Conservation (phyloP, 1,140 invertebrate genomes). For the Sycophaga agraensis region DNA sequence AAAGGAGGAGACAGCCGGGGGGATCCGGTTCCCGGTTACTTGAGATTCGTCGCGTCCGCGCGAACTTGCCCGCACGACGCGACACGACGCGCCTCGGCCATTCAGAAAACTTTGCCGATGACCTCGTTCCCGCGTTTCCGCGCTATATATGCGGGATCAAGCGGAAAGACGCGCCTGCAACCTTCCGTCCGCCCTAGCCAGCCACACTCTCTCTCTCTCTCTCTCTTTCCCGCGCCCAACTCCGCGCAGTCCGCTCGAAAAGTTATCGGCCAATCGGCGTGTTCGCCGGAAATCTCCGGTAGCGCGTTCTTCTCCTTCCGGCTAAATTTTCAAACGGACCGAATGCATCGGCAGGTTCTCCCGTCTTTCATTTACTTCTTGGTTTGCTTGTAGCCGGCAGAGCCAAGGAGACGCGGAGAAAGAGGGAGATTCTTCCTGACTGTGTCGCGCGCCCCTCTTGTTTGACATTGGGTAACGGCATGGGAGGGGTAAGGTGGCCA, state of each 20-base stretch:
- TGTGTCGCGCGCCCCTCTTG: background rate
- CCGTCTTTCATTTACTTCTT: no score
- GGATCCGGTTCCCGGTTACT: slow-evolving; percentile 22
- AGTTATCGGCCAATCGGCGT: slow-evolving; percentile 21
- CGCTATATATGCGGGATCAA: slow-evolving; percentile 23
- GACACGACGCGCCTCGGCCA: slow-evolving; percentile 7
- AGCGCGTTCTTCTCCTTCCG: background rate
- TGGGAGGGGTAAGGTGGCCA: no score
- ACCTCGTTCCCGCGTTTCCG: slow-evolving; percentile 27
- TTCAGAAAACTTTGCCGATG: slow-evolving; percentile 34
- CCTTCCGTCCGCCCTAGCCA: background rate
- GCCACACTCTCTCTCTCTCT: background rate
- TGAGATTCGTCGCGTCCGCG: slow-evolving; percentile 27
- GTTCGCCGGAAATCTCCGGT: slow-evolving; percentile 2
- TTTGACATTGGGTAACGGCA: no score
- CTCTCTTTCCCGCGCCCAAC: background rate
- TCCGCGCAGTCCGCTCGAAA: background rate
- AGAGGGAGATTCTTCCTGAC: no score
- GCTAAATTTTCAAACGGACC: background rate
- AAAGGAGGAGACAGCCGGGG: background rate
- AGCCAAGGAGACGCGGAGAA: no score
- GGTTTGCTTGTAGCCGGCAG: no score
- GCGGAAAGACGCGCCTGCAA: slow-evolving; percentile 10
- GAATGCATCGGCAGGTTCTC: background rate
- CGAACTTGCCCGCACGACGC: slow-evolving; percentile 13